phyloP scores from a whole-genome alignment of 2,888 invertebrate species.

The Dorcus hopei region DNA sequence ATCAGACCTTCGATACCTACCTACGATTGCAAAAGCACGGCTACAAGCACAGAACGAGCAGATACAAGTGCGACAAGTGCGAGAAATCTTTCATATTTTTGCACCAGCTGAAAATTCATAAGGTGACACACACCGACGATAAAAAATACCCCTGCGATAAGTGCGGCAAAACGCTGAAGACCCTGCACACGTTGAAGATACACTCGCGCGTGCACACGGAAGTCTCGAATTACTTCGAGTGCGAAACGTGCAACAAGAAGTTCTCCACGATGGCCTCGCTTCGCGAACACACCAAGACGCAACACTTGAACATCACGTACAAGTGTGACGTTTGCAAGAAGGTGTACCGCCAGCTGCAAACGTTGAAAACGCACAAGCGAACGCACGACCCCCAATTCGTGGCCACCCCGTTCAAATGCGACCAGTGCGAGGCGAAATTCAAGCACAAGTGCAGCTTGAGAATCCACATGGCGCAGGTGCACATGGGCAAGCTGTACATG shows the following conservation, averaged over 20 bases:
- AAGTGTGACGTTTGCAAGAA: constrained; percentile 12
- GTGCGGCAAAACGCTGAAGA: constrained; percentile 42
- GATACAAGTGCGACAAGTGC: constrained; percentile 40
- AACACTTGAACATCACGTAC: constrained; percentile 56
- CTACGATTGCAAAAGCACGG: not conserved
- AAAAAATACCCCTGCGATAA: constrained; percentile 40
- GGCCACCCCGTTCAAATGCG: too few species aligned
- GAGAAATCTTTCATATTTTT: constrained; percentile 43
- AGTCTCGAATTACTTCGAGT: constrained; percentile 53
- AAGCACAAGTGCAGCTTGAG: too few species aligned
- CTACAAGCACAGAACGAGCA: not conserved
- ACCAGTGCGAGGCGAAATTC: too few species aligned
- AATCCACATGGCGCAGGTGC: not conserved
- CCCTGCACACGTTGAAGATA: constrained; percentile 65
- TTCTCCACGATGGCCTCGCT: constrained; percentile 2
- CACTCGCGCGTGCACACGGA: constrained; percentile 74
- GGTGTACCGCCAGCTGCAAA: constrained; percentile 1
- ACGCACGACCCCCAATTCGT: not conserved
- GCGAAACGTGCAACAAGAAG: constrained; percentile 46
- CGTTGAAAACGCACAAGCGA: constrained; percentile 2
- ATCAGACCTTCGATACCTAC: not conserved
- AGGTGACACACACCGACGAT: constrained; percentile 46
- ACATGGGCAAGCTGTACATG: not conserved
- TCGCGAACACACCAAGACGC: not conserved
- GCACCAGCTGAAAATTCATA: constrained; percentile 43